Evolutionary conservation across 2,888 invertebrate species (phyloP).

Genomic region (Timema podura): DNA sequence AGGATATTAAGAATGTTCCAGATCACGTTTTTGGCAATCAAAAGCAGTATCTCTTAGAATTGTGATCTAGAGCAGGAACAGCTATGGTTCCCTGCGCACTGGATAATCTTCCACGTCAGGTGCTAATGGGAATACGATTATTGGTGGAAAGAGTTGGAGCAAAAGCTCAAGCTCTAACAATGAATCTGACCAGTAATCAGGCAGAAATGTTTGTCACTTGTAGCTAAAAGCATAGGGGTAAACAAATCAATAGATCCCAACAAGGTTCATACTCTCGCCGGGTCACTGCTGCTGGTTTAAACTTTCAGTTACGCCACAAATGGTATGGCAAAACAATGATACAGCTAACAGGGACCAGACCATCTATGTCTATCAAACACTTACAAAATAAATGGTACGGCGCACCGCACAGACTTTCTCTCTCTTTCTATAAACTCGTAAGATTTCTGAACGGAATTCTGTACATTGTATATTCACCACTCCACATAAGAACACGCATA

Average conservation of each 20-base stretch:
- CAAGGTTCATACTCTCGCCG: background rate
- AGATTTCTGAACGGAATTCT: too few species aligned
- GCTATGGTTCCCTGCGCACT: too few species aligned
- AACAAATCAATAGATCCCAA: too few species aligned
- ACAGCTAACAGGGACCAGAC: too few species aligned
- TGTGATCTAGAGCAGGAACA: background rate
- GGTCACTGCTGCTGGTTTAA: background rate
- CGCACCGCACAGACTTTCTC: too few species aligned
- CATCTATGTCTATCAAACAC: background rate
- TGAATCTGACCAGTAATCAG: background rate
- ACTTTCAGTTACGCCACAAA: background rate
- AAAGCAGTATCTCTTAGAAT: background rate
- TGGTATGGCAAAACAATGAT: background rate
- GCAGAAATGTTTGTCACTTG: background rate
- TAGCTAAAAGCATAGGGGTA: background rate
- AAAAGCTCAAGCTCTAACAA: background rate
- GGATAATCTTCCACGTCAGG: background rate
- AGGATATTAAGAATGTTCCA: too few species aligned
- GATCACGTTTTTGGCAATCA: slow-evolving; percentile 6
- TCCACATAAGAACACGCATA: too few species aligned
- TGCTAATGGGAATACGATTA: background rate
- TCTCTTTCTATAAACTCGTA: too few species aligned
- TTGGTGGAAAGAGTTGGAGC: background rate
- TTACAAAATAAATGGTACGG: too few species aligned
- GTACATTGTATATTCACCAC: too few species aligned